Evolutionary conservation across 2,888 invertebrate species (phyloP), one percentile per base, ranked within the genome.

Genomic region (Podotricha telesiphe): DNA sequence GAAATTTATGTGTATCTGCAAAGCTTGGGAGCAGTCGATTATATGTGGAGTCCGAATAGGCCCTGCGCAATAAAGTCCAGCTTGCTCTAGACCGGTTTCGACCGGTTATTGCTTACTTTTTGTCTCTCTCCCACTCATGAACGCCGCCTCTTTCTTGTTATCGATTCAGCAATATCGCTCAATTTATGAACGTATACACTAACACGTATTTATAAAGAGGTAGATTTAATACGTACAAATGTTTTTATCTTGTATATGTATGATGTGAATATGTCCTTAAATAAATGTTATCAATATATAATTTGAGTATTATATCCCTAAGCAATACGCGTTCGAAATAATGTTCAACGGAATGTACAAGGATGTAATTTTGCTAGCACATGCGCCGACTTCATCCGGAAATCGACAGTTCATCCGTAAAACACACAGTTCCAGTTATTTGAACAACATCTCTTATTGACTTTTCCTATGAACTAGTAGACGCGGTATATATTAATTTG

Each of bases 1-100:
- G 2, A 45, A 10, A 22, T 37, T 45, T 6, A 22, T 20, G 1
- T 42, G 22, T n/a, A 59, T 58, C 42, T n/a, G 28, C 50, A 50
- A 22, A 68, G 20, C 59, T 22, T 20, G 22, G 37, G 2, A 51
- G 22, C 47, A 37, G 22, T 63, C 34, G 20, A 6, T 28, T 11
- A 59, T 65, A 28, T 19, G n/a, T 15, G 28, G 56, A 66, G n/a
- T 53, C 13, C 19, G 15, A 45, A 45, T 71, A 67, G 42, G 62
- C 66, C 73, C 70, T 74, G 73, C 74, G 73, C 75, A 75, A 69
- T 73, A 55, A 34, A 34, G 19, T 45, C 51, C 40, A 15, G 37
- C 51, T 20, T 61, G 56, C 50, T 53, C 67, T 67, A 64, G 65
- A 65, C 65, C 62, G 66, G 74, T 74, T 74, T 74, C 74, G 71